Evolutionary conservation across 2,797 vertebrate genomes (phyloP).

Genomic region (Ctenopoma kingsleyae): DNA sequence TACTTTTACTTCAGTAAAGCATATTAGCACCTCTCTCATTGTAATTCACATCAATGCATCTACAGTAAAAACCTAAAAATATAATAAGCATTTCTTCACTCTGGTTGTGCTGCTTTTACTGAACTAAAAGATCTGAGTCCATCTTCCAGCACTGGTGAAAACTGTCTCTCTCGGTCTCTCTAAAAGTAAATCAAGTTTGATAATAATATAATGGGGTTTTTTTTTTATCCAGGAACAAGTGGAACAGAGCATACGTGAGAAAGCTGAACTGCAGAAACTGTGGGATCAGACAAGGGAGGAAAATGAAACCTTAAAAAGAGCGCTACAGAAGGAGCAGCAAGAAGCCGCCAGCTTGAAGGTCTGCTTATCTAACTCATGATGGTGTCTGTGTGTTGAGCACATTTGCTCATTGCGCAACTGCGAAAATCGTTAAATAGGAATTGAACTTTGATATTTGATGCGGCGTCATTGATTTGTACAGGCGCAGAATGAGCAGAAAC

Average conservation of each 20-base stretch:
- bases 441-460: slow-evolving; percentile 41
- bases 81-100: too few species aligned
- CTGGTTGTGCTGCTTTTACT: not conserved
- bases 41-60: too few species aligned
- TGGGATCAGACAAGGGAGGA: slow-evolving; percentile 52
- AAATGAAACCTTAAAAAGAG: slow-evolving; percentile 57
- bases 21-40: too few species aligned
- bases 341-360: slow-evolving; percentile 73
- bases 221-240: slow-evolving; percentile 84
- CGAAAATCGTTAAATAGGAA: not conserved
- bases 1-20: too few species aligned
- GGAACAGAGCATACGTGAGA: slow-evolving; percentile 83
- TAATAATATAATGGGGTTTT: slow-evolving; percentile 32
- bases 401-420: slow-evolving; percentile 19
- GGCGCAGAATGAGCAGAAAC: slow-evolving; percentile 83
- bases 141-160: not conserved
- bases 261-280: slow-evolving; percentile 65
- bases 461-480: slow-evolving; percentile 49
- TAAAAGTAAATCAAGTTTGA: slow-evolving; percentile 24
- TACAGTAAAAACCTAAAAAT: too few species aligned
- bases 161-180: not conserved
- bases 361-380: slow-evolving; percentile 6
- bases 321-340: slow-evolving; percentile 54
- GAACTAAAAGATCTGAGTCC: not conserved
- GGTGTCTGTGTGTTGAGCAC: accelerated